Percentiles rank a stretch among this genome's conserved stretches.
Evolutionary conservation across 2,888 invertebrate genomes (phyloP).

Genomic region (Ophion ellenae): DNA sequence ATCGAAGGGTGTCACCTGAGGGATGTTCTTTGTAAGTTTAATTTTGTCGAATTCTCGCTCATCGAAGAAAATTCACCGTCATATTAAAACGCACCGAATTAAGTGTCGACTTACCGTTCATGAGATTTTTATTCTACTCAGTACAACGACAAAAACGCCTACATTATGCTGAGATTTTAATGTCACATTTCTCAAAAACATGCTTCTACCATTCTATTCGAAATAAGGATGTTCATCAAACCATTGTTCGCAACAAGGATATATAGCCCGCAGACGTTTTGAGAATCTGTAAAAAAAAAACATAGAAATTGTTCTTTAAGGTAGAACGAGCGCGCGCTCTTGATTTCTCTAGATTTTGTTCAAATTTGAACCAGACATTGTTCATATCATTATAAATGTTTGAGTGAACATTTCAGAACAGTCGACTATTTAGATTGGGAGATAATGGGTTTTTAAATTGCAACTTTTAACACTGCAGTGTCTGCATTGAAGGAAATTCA

Average conservation of each 20-base stretch:
- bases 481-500: no score
- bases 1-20: no score
- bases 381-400: no score
- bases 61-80: not conserved
- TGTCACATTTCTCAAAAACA: not conserved
- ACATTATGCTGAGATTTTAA: not conserved
- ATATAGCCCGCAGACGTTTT: conserved; percentile 64
- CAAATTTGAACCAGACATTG: no score
- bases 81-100: not conserved
- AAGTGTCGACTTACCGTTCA: not conserved
- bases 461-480: no score
- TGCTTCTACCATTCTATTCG: not conserved
- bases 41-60: no score
- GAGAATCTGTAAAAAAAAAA: conserved; percentile 59
- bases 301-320: not conserved
- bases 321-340: no score
- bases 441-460: no score
- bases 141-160: not conserved
- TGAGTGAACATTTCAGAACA: no score
- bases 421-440: no score
- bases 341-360: no score
- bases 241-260: conserved; percentile 60
- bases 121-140: not conserved
- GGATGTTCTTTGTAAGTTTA: no score
- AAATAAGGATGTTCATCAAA: conserved; percentile 22